Percentiles rank a stretch among this genome's conserved stretches.
Conservation (phyloP, 2,113 vertebrate genomes). For the Alexandromys fortis region DNA sequence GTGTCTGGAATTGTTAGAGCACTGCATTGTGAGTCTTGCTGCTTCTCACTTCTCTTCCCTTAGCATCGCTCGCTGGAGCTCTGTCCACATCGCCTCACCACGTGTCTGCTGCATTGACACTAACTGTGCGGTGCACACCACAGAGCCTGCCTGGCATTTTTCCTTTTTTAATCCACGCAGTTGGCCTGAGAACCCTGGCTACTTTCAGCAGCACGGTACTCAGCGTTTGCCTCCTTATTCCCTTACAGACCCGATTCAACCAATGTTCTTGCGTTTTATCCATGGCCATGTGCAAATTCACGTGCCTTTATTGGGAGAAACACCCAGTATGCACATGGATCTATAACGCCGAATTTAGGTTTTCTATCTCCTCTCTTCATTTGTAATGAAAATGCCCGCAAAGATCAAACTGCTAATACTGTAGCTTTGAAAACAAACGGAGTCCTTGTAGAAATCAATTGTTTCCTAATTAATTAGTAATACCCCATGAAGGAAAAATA, state of each 20-base stretch:
- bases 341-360: constrained; percentile 23
- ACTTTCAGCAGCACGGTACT: background rate
- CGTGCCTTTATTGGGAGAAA: background rate
- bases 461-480: background rate
- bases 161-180: background rate
- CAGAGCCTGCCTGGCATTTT: accelerated
- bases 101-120: background rate
- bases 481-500: background rate
- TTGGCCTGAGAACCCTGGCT: background rate
- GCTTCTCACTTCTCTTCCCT: background rate
- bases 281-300: background rate
- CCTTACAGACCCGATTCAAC: background rate
- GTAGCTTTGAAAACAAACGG: background rate
- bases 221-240: background rate
- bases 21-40: background rate
- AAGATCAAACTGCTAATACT: background rate
- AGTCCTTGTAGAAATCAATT: constrained; percentile 13
- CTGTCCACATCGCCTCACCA: background rate
- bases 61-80: background rate
- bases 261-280: background rate
- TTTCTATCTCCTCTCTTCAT: background rate
- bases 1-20: too few species aligned
- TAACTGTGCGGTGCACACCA: too few species aligned
- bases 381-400: background rate
- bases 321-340: background rate